These are phyloP conservation scores for Harpagifer antarcticus DNA, from an alignment of 2,797 vertebrate genomes.

Conservation along the genomic window DNA sequence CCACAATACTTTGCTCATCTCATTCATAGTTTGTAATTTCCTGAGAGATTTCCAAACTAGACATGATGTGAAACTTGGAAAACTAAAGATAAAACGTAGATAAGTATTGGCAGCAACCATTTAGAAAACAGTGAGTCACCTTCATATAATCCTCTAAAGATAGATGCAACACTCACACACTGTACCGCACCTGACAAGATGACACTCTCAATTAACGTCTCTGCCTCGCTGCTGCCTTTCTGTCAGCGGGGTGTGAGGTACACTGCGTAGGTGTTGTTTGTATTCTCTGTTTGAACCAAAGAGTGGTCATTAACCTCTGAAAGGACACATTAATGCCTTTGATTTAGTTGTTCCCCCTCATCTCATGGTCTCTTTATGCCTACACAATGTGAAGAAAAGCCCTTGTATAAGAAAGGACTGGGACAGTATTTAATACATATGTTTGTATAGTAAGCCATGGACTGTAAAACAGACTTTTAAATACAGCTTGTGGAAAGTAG, in stretches of 20 bases:
- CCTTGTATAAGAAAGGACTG: background rate
- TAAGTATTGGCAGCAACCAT: slow-evolving; percentile 15
- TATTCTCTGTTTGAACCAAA: slow-evolving; percentile 34
- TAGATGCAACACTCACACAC: slow-evolving; percentile 49
- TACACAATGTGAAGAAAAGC: background rate
- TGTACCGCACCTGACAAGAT: slow-evolving; percentile 56
- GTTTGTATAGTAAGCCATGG: background rate
- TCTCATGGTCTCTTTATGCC: background rate
- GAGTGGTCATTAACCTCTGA: background rate
- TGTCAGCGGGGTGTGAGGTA: slow-evolving; percentile 57
- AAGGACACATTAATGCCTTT: too few species aligned
- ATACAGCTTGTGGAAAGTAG: background rate
- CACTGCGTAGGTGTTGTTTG: slow-evolving; percentile 17
- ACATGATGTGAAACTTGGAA: slow-evolving; percentile 16
- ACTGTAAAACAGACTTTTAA: slow-evolving; percentile 1
- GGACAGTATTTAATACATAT: background rate
- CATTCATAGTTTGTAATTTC: slow-evolving; percentile 10
- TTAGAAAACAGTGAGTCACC: slow-evolving; percentile 60
- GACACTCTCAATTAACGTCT: slow-evolving; percentile 56
- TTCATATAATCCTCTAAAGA: slow-evolving; percentile 59
- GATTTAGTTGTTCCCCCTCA: background rate
- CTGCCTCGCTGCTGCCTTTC: slow-evolving; percentile 42
- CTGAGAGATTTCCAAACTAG: slow-evolving; percentile 3
- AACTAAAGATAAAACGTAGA: slow-evolving; percentile 18
- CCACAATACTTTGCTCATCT: slow-evolving; percentile 3